phyloP scores from a whole-genome alignment of 2,113 vertebrate genomes.

The Pterocles orientalis region DNA sequence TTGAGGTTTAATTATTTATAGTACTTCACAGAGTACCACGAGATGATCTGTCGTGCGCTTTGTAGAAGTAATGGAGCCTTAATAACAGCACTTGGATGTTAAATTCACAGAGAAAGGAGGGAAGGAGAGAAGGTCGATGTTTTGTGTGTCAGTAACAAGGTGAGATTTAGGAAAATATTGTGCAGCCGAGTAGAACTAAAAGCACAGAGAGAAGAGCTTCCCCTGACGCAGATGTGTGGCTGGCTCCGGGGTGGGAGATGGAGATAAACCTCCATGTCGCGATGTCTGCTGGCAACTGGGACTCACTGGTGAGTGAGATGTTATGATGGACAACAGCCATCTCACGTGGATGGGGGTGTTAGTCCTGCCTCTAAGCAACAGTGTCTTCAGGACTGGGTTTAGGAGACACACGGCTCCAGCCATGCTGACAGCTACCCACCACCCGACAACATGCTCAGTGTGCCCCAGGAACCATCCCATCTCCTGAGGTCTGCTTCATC shows the following conservation, averaged over 20 bases:
- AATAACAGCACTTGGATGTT: neutral
- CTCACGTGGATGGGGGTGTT: rapidly evolving
- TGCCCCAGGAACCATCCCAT: neutral
- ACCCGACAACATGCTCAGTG: neutral
- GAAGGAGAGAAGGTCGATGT: neutral
- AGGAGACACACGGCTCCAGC: neutral
- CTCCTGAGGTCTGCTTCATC: neutral
- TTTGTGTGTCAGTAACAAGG: neutral
- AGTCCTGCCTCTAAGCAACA: neutral
- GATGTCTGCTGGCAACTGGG: neutral
- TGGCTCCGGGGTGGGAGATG: neutral
- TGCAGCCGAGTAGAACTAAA: neutral
- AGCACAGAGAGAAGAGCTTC: neutral
- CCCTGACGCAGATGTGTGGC: rapidly evolving
- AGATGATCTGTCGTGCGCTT: neutral
- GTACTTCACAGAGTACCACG: neutral
- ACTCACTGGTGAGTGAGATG: neutral
- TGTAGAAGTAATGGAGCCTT: neutral
- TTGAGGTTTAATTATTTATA: constrained; percentile 20
- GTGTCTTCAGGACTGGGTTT: neutral
- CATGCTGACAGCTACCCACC: rapidly evolving
- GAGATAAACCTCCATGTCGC: rapidly evolving
- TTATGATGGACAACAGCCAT: neutral
- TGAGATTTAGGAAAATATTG: neutral
- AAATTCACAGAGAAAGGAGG: neutral